Percentiles rank a stretch among this genome's conserved stretches.
These are phyloP conservation scores for Amphiprion clarkii DNA, from an alignment of 2,797 vertebrate species.

Conservation along the genomic window DNA sequence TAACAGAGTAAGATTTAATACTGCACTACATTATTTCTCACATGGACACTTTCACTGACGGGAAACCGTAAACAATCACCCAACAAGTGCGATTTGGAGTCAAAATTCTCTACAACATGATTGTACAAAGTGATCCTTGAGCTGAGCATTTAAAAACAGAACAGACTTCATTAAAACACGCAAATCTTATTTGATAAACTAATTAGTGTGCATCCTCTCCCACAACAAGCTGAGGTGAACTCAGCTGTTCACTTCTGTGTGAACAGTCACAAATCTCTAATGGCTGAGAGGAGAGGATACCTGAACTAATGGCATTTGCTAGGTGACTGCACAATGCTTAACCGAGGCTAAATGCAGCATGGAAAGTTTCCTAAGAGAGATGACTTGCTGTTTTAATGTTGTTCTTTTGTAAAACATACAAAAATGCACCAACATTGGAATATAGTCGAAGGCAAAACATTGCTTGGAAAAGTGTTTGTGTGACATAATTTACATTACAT, in stretches of 20 bases:
- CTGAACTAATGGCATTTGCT: slow-evolving; percentile 69
- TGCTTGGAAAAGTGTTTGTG: not conserved
- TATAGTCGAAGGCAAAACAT: not conserved
- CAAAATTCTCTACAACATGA: not conserved
- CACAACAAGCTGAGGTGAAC: slow-evolving; percentile 47
- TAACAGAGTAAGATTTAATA: slow-evolving; percentile 8
- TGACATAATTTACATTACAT: not conserved
- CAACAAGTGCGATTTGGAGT: not conserved
- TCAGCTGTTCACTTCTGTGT: slow-evolving; percentile 45
- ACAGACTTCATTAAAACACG: too few species aligned
- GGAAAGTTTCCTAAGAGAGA: slow-evolving; percentile 8
- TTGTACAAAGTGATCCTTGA: not conserved
- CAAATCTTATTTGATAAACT: slow-evolving; percentile 49
- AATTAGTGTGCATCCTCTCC: slow-evolving; percentile 61
- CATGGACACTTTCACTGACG: not conserved
- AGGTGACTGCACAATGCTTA: slow-evolving; percentile 54
- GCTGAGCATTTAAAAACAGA: not conserved
- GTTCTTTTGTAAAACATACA: not conserved
- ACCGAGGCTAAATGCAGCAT: slow-evolving; percentile 31
- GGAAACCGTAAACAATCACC: not conserved
- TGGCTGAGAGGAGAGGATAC: slow-evolving; percentile 57
- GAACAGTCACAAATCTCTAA: slow-evolving; percentile 54
- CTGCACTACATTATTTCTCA: slow-evolving; percentile 16
- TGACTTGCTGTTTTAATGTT: slow-evolving; percentile 20
- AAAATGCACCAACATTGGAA: not conserved